Conservation (phyloP, 2,113 vertebrate genomes). For the Euleptes europaea region DNA sequence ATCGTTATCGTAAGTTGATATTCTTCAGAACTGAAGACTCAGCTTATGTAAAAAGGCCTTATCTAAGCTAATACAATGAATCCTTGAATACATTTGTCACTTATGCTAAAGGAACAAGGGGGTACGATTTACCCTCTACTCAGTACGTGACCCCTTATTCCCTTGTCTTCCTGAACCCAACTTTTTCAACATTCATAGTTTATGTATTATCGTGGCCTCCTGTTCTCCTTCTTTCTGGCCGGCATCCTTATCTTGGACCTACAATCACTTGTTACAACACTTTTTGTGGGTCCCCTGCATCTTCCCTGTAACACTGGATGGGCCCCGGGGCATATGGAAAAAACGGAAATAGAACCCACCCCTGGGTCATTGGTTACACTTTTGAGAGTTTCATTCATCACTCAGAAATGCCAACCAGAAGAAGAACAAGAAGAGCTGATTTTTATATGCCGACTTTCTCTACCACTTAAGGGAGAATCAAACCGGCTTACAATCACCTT, state of each 20-base stretch:
- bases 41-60: not conserved
- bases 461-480: no score
- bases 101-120: not conserved
- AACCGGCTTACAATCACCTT: no score
- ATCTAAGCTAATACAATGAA: not conserved
- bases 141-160: not conserved
- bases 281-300: not conserved
- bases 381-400: not conserved
- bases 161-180: not conserved
- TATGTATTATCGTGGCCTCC: not conserved
- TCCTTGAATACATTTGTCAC: not conserved
- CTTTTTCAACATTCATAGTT: not conserved
- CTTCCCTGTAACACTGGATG: not conserved
- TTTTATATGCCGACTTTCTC: no score
- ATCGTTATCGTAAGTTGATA: no score
- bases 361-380: no score
- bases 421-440: no score
- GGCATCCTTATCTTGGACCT: not conserved
- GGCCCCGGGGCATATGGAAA: not conserved
- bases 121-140: not conserved
- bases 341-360: not conserved
- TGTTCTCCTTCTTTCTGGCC: not conserved
- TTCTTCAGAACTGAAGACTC: not conserved
- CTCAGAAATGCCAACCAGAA: not conserved
- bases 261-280: not conserved